These are phyloP conservation scores for Diploscapter pachys DNA, from an alignment of 1,140 invertebrate genomes.

Conservation along the genomic window DNA sequence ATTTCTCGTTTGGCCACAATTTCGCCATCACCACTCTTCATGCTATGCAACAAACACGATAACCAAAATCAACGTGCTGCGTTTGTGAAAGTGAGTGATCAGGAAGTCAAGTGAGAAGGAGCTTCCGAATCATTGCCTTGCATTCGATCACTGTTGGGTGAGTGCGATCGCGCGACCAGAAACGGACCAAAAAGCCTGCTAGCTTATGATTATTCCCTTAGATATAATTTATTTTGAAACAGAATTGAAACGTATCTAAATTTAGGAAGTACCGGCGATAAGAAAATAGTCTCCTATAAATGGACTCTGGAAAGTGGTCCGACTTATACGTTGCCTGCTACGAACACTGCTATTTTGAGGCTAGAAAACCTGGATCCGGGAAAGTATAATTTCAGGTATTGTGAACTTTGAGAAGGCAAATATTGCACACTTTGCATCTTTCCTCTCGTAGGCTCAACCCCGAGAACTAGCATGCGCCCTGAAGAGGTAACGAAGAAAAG, in stretches of 20 bases:
- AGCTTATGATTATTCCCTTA: too few relatives aligned
- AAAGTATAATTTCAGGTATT: constrained; percentile 10
- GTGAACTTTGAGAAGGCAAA: background rate
- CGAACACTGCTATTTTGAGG: constrained; percentile 11
- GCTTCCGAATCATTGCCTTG: too few relatives aligned
- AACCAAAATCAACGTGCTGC: too few relatives aligned
- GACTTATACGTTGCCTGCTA: constrained; percentile 4
- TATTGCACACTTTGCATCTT: background rate
- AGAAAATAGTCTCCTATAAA: background rate
- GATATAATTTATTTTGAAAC: background rate
- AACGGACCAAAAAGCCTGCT: too few relatives aligned
- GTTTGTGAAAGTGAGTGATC: too few relatives aligned
- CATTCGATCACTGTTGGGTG: too few relatives aligned
- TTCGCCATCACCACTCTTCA: too few relatives aligned
- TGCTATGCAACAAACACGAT: too few relatives aligned
- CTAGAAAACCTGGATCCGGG: constrained; percentile 10
- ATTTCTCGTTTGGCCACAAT: too few relatives aligned
- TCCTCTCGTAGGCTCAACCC: background rate
- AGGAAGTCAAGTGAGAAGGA: too few relatives aligned
- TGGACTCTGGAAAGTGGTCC: constrained; percentile 9
- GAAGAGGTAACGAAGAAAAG: background rate
- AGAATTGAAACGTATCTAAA: background rate
- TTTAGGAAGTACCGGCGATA: constrained; percentile 12
- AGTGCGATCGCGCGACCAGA: too few relatives aligned
- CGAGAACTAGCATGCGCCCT: background rate